Base-by-base conservation (phyloP, 2,888 invertebrate species). In the Drosophila vallismaia region DNA sequence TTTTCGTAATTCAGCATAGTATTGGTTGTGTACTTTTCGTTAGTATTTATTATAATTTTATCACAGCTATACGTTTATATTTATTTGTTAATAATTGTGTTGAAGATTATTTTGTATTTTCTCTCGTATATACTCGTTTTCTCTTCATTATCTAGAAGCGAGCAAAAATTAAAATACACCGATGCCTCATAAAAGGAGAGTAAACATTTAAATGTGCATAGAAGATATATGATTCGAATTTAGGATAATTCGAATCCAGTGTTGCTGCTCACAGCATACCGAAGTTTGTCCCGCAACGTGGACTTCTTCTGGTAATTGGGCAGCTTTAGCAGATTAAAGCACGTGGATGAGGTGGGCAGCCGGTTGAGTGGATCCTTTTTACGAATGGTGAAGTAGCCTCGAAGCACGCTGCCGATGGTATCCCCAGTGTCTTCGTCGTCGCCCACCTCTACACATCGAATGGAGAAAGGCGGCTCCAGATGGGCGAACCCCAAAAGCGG, bases 211-310 rank as follows among this genome's bases (percentile, higher is more conserved):
- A 33, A 10, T 50, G 38, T n/a, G 42, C 33, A 58, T 31, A 55
- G 5, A 19, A 26, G n/a, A 7, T 33, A 10, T n/a, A 6, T 14
- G 28, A 2, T 14, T 14, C 0, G 28, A n/a, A 26, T 12, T 90
- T 96, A 99, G 3, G 99, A 99, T n/a, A 99, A 93, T 92, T 99
- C 99, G 92, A 99, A 99, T 24, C 99, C 99, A 12, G 99, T 98
- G 91, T 99, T 99, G 88, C 98, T 98, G 75, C 96, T 96, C 58
- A 99, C 98, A 0, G 99, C 99, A 91, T 99, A 99, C 36, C 98
- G 94, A 4, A 99, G 93, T 92, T 99, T 99, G 89, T 99, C 99
- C 50, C 98, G 93, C 5, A 99, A 92, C 0, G 98, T 98, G 85
- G 97, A 96, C 88, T 98, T 97, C 92, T 98, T 98, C 91, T 98